Conservation (phyloP, 2,797 vertebrate species). For the Pipistrellus nathusii region DNA sequence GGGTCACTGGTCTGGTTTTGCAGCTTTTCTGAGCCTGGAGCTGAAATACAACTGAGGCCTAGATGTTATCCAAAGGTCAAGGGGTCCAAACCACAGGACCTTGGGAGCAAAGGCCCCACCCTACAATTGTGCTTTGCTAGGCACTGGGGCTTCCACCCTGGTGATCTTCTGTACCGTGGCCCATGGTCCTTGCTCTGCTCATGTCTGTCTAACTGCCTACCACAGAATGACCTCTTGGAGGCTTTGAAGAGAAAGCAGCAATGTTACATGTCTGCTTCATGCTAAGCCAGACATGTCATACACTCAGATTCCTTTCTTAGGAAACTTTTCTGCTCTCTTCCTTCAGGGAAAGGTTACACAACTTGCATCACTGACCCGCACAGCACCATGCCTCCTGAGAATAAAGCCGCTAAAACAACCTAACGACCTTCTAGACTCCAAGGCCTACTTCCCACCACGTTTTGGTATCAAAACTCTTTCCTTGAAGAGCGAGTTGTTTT, state of each 20-base stretch:
- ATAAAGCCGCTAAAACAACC: slow-evolving; percentile 87
- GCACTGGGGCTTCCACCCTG: too few species aligned
- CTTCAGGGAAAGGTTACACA: slow-evolving; percentile 68
- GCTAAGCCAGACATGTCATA: slow-evolving; percentile 82
- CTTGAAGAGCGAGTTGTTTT: slow-evolving; percentile 69
- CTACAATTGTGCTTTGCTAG: not conserved
- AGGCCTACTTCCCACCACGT: slow-evolving; percentile 84
- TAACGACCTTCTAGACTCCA: slow-evolving; percentile 56
- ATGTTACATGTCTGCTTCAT: slow-evolving; percentile 87
- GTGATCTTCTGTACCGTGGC: too few species aligned
- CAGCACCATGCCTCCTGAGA: slow-evolving; percentile 82
- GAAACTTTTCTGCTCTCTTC: slow-evolving; percentile 78
- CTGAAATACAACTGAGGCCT: not conserved
- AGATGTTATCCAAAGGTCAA: too few species aligned
- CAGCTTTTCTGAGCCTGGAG: not conserved
- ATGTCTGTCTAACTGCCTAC: too few species aligned
- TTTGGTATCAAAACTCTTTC: slow-evolving; percentile 79
- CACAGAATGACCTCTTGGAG: not conserved
- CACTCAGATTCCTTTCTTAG: slow-evolving; percentile 87
- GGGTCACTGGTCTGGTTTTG: not conserved
- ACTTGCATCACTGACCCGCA: slow-evolving; percentile 75
- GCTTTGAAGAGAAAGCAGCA: not conserved
- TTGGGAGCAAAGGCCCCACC: too few species aligned
- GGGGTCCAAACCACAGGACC: too few species aligned
- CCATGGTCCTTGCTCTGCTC: too few species aligned